A percentile compares a stretch with the other conserved stretches of the same genome.
Evolutionary conservation across 2,888 invertebrate species (phyloP).

Genomic region (Caenorhabditis drosophilae): DNA sequence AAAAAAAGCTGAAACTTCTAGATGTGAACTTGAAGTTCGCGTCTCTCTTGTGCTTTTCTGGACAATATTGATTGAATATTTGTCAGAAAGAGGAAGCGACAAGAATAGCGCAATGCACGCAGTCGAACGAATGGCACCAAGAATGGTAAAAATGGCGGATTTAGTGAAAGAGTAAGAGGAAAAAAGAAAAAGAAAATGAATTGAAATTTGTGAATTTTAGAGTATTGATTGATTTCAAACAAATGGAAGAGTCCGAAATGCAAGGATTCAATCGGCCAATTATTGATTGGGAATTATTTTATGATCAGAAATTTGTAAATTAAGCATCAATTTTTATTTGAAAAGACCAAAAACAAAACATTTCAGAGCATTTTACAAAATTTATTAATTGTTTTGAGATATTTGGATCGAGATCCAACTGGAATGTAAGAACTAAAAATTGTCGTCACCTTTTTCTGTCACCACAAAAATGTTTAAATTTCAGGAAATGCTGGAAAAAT

Average conservation of each 20-base stretch:
- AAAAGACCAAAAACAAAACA: too few species aligned
- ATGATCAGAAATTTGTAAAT: too few species aligned
- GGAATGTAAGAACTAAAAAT: constrained; percentile 15
- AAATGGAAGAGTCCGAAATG: neutral
- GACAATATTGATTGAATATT: constrained; percentile 15
- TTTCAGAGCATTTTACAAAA: constrained; percentile 3
- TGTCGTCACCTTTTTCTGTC: too few species aligned
- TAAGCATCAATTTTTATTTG: too few species aligned
- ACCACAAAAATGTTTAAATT: too few species aligned
- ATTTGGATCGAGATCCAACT: constrained; percentile 5
- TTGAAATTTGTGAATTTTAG: constrained; percentile 3
- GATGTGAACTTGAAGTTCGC: constrained; percentile 6
- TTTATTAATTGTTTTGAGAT: constrained; percentile 1
- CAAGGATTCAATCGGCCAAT: neutral
- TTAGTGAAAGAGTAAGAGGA: constrained; percentile 13
- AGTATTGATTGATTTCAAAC: constrained; percentile 1
- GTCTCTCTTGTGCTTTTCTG: constrained; percentile 7
- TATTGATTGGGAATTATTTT: neutral
- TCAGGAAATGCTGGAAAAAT: constrained; percentile 1
- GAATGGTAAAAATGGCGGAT: constrained; percentile 18
- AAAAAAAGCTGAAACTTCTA: too few species aligned
- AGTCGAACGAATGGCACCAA: constrained; percentile 12
- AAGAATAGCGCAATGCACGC: neutral
- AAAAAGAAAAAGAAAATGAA: constrained; percentile 7
- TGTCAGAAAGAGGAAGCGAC: neutral